These are phyloP conservation scores for Pangasius larnaudii DNA, from an alignment of 2,797 vertebrate species.

Conservation along the genomic window DNA sequence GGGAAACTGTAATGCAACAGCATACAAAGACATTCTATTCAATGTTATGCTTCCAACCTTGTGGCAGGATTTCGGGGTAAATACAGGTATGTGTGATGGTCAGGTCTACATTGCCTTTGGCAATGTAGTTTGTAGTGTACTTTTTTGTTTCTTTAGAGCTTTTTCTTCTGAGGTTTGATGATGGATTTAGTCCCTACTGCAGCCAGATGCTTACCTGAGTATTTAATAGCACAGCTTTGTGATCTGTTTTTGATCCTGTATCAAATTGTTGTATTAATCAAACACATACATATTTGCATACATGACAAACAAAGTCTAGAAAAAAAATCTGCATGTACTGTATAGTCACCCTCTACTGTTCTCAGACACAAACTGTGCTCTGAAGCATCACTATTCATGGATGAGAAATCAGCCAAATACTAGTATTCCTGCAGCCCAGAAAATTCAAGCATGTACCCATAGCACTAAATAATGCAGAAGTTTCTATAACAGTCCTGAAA, in stretches of 20 bases:
- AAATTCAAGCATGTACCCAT: not conserved
- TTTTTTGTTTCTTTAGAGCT: not conserved
- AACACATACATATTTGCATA: not conserved
- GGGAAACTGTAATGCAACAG: no score
- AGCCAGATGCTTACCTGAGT: not conserved
- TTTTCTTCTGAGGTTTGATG: not conserved
- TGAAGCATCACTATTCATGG: not conserved
- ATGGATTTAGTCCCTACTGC: not conserved
- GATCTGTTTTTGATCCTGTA: not conserved
- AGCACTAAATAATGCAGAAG: not conserved
- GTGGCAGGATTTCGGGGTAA: not conserved
- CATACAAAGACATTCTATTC: not conserved
- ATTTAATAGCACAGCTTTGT: not conserved
- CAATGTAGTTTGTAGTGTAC: not conserved
- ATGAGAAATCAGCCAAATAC: not conserved
- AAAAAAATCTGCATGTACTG: not conserved
- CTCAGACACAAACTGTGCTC: not conserved
- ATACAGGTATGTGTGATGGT: not conserved
- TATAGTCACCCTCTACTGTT: not conserved
- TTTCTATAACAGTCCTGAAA: not conserved
- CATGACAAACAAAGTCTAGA: not conserved
- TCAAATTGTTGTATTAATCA: not conserved
- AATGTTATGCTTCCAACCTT: not conserved
- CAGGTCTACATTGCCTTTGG: not conserved
- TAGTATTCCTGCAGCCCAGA: not conserved